Conservation (phyloP, 1,140 invertebrate genomes). For the Zophobas atratus region DNA sequence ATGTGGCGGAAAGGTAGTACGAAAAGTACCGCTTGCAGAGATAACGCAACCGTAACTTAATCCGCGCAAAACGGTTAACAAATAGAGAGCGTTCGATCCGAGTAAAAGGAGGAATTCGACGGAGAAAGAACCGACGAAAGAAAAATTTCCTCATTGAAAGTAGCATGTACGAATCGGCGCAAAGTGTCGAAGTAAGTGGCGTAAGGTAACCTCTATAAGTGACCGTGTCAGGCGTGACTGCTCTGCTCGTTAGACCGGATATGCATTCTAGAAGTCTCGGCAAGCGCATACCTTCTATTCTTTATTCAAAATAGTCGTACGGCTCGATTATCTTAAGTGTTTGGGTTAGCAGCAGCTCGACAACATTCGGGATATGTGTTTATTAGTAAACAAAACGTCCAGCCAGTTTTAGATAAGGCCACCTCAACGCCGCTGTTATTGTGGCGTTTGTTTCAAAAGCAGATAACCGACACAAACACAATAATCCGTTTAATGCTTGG, state of each 20-base stretch:
- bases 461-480: not conserved
- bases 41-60: no score
- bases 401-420: slow-evolving; percentile 41
- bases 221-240: slow-evolving; percentile 65
- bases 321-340: slow-evolving; percentile 43
- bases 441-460: not conserved
- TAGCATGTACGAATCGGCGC: slow-evolving; percentile 36
- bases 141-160: slow-evolving; percentile 48
- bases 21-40: no score
- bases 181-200: slow-evolving; percentile 51
- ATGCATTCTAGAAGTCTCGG: slow-evolving; percentile 60
- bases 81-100: slow-evolving; percentile 44
- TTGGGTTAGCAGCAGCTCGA: slow-evolving; percentile 29
- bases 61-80: not conserved
- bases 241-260: slow-evolving; percentile 64
- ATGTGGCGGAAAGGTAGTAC: no score
- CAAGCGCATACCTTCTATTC: slow-evolving; percentile 20
- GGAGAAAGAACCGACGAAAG: slow-evolving; percentile 8
- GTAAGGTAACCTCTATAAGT: slow-evolving; percentile 63
- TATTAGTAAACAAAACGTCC: slow-evolving; percentile 51
- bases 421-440: not conserved
- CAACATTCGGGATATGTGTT: slow-evolving; percentile 37
- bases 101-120: slow-evolving; percentile 45
- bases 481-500: no score
- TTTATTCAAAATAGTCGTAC: slow-evolving; percentile 43